A percentile compares a stretch with the other conserved stretches of the same genome.
phyloP scores from a whole-genome alignment of 2,797 vertebrate genomes.

The Sciurus vulgaris region DNA sequence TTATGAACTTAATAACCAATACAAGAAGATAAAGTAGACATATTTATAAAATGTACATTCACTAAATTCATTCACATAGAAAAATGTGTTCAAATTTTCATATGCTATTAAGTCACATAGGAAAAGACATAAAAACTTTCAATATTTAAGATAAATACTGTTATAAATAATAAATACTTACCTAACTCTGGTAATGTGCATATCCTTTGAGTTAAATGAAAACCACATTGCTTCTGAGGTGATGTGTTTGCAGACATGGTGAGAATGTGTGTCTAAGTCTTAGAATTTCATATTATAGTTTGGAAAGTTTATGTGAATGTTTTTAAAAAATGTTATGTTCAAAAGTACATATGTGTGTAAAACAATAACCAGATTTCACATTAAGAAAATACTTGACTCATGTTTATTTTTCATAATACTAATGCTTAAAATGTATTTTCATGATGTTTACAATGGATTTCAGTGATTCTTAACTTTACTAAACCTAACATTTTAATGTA shows the following conservation, averaged over 20 bases:
- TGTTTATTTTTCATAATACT: background rate
- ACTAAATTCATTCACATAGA: background rate
- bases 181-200: background rate
- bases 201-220: background rate
- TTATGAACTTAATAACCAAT: background rate
- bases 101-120: background rate
- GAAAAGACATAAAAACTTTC: background rate
- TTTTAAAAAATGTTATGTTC: background rate
- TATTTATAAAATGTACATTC: background rate
- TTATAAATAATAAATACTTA: background rate
- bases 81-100: background rate
- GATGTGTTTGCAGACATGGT: background rate
- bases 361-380: background rate
- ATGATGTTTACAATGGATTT: background rate
- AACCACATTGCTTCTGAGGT: background rate
- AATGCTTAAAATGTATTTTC: background rate
- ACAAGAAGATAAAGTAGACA: background rate
- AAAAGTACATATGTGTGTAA: background rate
- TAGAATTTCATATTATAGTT: background rate
- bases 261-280: background rate
- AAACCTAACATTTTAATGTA: background rate
- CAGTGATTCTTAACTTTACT: background rate
- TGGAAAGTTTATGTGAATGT: background rate
- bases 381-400: background rate
- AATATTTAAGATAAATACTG: background rate